A percentile compares a stretch with the other conserved stretches of the same genome.
These are phyloP conservation scores for Lepus oiostolus DNA, from an alignment of 2,797 vertebrate species.

Conservation along the genomic window DNA sequence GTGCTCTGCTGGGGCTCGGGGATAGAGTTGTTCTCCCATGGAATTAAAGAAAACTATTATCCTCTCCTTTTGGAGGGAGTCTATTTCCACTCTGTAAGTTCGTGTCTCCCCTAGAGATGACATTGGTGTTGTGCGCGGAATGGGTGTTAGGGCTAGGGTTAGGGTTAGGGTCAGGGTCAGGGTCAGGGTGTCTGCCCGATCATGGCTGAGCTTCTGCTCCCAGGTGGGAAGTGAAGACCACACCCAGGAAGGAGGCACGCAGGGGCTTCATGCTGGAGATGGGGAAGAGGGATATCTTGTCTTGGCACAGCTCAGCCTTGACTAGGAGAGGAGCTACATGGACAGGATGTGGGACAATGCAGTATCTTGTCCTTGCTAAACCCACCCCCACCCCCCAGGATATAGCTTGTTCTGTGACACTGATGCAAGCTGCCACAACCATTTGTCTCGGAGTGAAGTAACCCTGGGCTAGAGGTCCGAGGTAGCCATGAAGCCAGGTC, in stretches of 20 bases:
- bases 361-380: background rate
- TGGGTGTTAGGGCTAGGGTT: too few species aligned
- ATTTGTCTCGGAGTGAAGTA: background rate
- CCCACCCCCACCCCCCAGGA: too few species aligned
- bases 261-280: fast-evolving
- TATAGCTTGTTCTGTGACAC: background rate
- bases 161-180: too few species aligned
- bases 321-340: background rate
- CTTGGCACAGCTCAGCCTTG: background rate
- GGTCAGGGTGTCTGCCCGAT: background rate
- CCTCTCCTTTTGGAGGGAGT: background rate
- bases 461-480: background rate
- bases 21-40: background rate
- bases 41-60: background rate
- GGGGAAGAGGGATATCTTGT: background rate
- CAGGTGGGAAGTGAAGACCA: background rate
- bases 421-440: background rate
- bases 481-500: background rate
- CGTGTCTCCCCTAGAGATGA: background rate
- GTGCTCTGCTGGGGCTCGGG: background rate
- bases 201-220: background rate
- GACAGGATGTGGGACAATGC: background rate
- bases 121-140: background rate
- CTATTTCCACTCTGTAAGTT: background rate
- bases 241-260: background rate